Conservation (phyloP, 2,888 invertebrate genomes). For the Subacronicta megacephala region DNA sequence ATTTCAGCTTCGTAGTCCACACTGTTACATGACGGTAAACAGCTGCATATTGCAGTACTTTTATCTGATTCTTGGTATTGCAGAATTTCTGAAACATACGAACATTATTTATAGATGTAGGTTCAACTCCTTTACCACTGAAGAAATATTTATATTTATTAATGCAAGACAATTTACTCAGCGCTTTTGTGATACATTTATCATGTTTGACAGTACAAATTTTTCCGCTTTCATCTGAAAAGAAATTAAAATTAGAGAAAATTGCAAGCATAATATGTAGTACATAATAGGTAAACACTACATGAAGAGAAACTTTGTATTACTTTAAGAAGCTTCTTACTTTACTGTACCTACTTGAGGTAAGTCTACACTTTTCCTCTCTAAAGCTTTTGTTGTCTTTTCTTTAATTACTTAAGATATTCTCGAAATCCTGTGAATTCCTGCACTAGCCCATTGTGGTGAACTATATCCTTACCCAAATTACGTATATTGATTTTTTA, state of each 20-base stretch:
- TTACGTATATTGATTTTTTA: no score
- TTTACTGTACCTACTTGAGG: no score
- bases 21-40: constrained; percentile 84
- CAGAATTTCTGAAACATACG: constrained; percentile 39
- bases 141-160: not conserved
- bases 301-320: no score
- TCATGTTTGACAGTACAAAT: constrained; percentile 26
- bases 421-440: no score
- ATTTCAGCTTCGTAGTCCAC: constrained; percentile 91
- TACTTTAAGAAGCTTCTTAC: no score
- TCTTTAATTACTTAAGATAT: no score
- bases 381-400: no score
- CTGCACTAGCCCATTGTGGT: no score
- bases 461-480: no score
- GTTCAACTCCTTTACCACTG: not conserved
- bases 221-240: constrained; percentile 21
- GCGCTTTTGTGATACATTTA: constrained; percentile 3
- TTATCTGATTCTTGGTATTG: constrained; percentile 22
- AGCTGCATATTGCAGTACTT: constrained; percentile 44
- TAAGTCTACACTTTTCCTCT: no score
- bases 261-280: not conserved
- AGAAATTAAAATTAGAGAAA: not conserved
- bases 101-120: not conserved
- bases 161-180: constrained; percentile 29
- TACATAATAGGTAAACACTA: no score